Evolutionary conservation across 2,113 vertebrate genomes (phyloP), one percentile per base, ranked within the genome.

Genomic region (Sprattus sprattus): DNA sequence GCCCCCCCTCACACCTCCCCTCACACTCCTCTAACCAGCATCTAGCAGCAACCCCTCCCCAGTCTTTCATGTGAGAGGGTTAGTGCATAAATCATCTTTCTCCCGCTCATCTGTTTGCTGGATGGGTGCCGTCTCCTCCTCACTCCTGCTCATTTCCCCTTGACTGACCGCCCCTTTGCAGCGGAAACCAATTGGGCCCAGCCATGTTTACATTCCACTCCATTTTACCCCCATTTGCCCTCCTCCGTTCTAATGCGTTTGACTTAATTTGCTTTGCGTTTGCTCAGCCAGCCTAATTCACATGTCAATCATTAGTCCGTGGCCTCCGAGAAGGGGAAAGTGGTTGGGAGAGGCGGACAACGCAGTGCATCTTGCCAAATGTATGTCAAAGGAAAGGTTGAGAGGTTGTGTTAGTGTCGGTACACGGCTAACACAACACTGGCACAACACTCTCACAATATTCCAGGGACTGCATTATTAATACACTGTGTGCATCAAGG

Each of bases 181-280:
- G 9, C 9, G 64, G 64, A 8, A 22, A 71, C 15, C 25, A 25
- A 25, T 9, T 9, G 0, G 25, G 64, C n/a, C 2, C 25, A 1
- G 7, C 25, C 25, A 3, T 71, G 64, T 71, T 71, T 71, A 71
- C 64, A 71, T 71, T 71, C 64, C 64, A 71, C 64, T 71, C 64
- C 64, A 71, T 71, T 71, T 28, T 71, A n/a, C 64, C 25, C 11
- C 64, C 64, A 32, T 71, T 71, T 71, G 64, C 64, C 64, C 64
- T n/a, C 0, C 57, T 28, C 64, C 25, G n/a, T 32, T 71, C 25
- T 32, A 71, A 71, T 32, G 28, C 9, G 25, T 71, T 32, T 10
- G 11, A 71, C 64, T 71, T 71, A 25, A 71, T 71, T 71, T 71
- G 25, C n/a, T 11, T 32, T 3, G n/a, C 64, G 25, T 13, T 25